Percentiles rank a stretch among this genome's conserved stretches.
Conservation (phyloP, 2,888 invertebrate species). For the Ectropis crepuscularia region DNA sequence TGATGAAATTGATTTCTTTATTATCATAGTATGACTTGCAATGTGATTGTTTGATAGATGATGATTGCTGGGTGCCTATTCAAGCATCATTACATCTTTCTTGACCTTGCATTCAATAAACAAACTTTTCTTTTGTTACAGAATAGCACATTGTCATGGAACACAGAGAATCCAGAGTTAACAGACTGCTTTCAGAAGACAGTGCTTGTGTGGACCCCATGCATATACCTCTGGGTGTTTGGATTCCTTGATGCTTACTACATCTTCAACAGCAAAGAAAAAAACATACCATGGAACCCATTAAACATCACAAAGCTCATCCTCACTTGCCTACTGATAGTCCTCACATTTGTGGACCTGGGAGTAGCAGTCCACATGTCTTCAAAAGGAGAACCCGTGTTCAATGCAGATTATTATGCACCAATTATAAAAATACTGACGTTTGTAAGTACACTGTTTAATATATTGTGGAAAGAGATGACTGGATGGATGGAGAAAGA, state of each 20-base stretch:
- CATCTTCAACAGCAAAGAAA: constrained; percentile 89
- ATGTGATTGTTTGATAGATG: too few relatives aligned
- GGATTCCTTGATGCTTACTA: constrained; percentile 90
- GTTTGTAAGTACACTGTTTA: constrained; percentile 88
- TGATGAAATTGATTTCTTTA: too few relatives aligned
- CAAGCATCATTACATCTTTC: neutral
- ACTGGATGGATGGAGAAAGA: too few relatives aligned
- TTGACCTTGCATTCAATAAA: neutral
- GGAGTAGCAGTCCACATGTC: constrained; percentile 85
- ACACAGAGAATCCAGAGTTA: constrained; percentile 92
- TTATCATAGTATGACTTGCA: too few relatives aligned
- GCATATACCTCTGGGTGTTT: constrained; percentile 92
- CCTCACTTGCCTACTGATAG: constrained; percentile 86
- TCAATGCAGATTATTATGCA: constrained; percentile 90
- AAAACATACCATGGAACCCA: constrained; percentile 91
- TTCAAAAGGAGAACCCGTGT: constrained; percentile 80
- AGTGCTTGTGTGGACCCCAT: constrained; percentile 94
- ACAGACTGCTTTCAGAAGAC: constrained; percentile 97
- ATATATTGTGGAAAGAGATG: too few relatives aligned
- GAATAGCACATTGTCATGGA: constrained; percentile 92
- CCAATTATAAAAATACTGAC: constrained; percentile 91
- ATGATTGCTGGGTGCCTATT: too few relatives aligned
- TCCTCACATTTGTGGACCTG: constrained; percentile 88
- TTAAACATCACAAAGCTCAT: constrained; percentile 89
- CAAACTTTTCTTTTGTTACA: constrained; percentile 70